phyloP scores from a whole-genome alignment of 2,113 vertebrate species.

The Nerophis lumbriciformis region DNA sequence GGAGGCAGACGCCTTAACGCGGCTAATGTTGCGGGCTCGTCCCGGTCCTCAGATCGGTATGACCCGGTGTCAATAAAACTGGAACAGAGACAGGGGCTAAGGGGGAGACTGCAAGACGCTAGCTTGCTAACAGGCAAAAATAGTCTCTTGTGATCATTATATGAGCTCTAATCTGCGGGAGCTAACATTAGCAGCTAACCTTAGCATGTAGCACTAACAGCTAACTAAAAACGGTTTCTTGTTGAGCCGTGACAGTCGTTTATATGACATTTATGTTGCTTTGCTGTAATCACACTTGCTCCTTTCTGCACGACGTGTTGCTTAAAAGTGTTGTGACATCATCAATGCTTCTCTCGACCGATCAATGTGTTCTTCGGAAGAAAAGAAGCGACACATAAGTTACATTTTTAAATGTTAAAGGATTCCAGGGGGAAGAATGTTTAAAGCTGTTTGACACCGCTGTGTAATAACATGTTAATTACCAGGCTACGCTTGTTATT shows the following conservation, averaged over 20 bases:
- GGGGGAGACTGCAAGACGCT: neutral
- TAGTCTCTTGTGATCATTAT: neutral
- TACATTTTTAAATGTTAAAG: no score
- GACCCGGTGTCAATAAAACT: neutral
- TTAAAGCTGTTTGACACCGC: no score
- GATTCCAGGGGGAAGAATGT: no score
- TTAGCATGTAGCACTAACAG: neutral
- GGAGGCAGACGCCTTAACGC: constrained; percentile 9
- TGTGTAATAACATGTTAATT: no score
- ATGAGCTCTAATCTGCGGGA: neutral
- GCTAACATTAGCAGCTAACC: neutral
- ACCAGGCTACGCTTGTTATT: no score
- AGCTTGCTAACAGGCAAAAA: neutral
- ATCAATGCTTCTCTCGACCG: no score
- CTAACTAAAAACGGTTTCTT: neutral
- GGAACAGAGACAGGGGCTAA: neutral
- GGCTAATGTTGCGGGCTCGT: constrained; percentile 9
- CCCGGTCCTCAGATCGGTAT: neutral
- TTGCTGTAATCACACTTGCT: no score
- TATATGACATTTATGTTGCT: neutral
- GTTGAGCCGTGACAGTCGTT: neutral
- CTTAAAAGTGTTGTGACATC: no score
- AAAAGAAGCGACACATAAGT: no score
- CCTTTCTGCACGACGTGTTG: no score
- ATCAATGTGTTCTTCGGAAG: no score